Percentiles rank a stretch among this genome's conserved stretches.
These are phyloP conservation scores for Odocoileus virginianus DNA, from an alignment of 2,113 vertebrate genomes.

Conservation along the genomic window DNA sequence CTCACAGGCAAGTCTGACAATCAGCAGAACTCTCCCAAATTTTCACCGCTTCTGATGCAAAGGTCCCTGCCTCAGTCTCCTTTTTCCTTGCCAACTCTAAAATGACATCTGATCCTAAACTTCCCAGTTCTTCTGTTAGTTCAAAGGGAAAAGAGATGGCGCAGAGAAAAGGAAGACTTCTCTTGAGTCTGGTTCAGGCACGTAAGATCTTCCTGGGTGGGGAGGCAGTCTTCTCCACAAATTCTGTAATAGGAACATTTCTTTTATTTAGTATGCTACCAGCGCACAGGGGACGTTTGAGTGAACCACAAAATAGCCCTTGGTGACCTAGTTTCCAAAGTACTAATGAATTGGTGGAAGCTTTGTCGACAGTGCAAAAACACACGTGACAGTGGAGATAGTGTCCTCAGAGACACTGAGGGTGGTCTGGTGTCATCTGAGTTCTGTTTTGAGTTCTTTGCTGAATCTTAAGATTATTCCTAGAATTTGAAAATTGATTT, in stretches of 20 bases:
- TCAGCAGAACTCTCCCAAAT: background rate
- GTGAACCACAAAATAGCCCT: slow-evolving; percentile 2
- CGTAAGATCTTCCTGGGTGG: background rate
- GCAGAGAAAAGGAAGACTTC: background rate
- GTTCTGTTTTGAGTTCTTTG: background rate
- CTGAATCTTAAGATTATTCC: background rate
- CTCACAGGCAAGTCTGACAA: background rate
- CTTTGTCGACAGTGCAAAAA: slow-evolving; percentile 13
- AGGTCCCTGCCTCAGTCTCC: background rate
- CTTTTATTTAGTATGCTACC: slow-evolving; percentile 7
- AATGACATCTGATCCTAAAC: background rate
- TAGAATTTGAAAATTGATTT: background rate
- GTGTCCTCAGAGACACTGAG: slow-evolving; percentile 2
- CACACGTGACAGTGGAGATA: background rate
- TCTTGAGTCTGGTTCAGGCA: background rate
- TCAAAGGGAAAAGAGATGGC: background rate
- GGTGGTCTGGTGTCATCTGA: background rate
- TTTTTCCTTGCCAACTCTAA: background rate
- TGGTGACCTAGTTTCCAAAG: slow-evolving; percentile 12
- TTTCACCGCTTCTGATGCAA: background rate
- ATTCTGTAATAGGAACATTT: background rate
- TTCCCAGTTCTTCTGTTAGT: background rate
- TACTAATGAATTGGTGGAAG: background rate
- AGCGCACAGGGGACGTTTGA: background rate
- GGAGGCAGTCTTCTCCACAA: background rate